Evolutionary conservation across 2,888 invertebrate genomes (phyloP).

Genomic region (Eurytoma adleriae): DNA sequence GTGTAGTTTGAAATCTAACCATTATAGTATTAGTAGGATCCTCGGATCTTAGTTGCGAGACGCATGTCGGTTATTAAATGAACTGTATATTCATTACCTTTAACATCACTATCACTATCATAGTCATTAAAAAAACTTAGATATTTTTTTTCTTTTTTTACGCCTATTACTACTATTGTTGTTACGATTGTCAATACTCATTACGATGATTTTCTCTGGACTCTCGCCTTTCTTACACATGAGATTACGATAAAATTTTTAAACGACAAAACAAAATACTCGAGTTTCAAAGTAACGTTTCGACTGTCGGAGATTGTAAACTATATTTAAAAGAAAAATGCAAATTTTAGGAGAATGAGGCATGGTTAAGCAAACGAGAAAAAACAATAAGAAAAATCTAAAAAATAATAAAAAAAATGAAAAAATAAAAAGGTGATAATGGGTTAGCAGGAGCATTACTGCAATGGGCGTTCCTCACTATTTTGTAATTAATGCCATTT

Average conservation of each 20-base stretch:
- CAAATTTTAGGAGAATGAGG: constrained; percentile 17
- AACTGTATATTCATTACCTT: constrained; percentile 57
- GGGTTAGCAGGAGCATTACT: constrained; percentile 55
- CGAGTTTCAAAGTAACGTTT: constrained; percentile 34
- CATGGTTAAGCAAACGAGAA: constrained; percentile 25
- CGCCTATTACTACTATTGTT: constrained; percentile 56
- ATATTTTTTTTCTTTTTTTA: constrained; percentile 47
- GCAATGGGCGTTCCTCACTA: constrained; percentile 54
- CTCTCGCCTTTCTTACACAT: constrained; percentile 58
- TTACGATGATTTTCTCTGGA: constrained; percentile 51
- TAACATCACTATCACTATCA: constrained; percentile 58
- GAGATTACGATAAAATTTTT: constrained; percentile 41
- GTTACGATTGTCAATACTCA: constrained; percentile 56
- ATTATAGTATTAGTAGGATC: constrained; percentile 62
- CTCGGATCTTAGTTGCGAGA: constrained; percentile 59
- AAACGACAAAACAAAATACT: constrained; percentile 19
- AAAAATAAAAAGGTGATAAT: constrained; percentile 48
- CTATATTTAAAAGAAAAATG: constrained; percentile 7
- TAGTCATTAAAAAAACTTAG: constrained; percentile 53
- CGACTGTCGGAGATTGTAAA: constrained; percentile 44
- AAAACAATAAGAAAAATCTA: constrained; percentile 48
- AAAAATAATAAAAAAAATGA: constrained; percentile 21
- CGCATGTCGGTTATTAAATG: constrained; percentile 59
- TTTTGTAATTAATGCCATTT: constrained; percentile 57
- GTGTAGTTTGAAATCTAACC: constrained; percentile 69